Base-by-base conservation (phyloP, 2,888 invertebrate species). In the Phengaris arion region DNA sequence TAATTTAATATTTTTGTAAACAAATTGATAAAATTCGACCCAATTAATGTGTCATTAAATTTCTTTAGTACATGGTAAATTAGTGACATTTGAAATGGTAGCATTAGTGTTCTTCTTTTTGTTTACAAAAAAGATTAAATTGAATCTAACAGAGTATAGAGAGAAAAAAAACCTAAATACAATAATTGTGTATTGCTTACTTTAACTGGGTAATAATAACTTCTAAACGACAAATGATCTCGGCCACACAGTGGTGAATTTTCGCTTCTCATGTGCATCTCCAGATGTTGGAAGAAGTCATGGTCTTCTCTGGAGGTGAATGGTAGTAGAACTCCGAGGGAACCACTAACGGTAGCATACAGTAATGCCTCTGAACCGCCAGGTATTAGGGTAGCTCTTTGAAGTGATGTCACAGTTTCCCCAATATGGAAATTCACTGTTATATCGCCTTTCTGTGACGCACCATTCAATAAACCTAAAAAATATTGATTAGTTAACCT, bases 201-300 rank as follows among this genome's bases (percentile, higher is more conserved):
- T 95, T 98, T 98, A 54, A 99, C 98, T 55, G 99, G 99, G 87
- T 98, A 99, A 91, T 99, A 99, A 85, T 98, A 99, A 77, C 99
- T 99, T 82, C 99, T 95, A 91, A 97, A 99, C 0, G 99, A 98
- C 51, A 99, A 94, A 89, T 99, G 99, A 90, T 99, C 99, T 35
- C 99, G 94, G 0, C 99, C 99, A 91, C 99, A 99, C 0, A 99
- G 91, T 0, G 99, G 99, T 0, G 98, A 95, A 90, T 99, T 97
- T 89, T 99, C 99, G 79, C 98, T 98, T 74, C 99, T 94, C 98
- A 99, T 98, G 88, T 99, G 99, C 99, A 99, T 99, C 90, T 99
- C 99, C 79, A 99, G 94, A 92, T 99, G 99, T 86, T 99, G 99
- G 94, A 99, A 99, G 89, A 99, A 99, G 87, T 99, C 99, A 83